A percentile compares a stretch with the other conserved stretches of the same genome.
These are phyloP conservation scores for Drosophila arawakana DNA, from an alignment of 1,140 invertebrate genomes.

Conservation along the genomic window DNA sequence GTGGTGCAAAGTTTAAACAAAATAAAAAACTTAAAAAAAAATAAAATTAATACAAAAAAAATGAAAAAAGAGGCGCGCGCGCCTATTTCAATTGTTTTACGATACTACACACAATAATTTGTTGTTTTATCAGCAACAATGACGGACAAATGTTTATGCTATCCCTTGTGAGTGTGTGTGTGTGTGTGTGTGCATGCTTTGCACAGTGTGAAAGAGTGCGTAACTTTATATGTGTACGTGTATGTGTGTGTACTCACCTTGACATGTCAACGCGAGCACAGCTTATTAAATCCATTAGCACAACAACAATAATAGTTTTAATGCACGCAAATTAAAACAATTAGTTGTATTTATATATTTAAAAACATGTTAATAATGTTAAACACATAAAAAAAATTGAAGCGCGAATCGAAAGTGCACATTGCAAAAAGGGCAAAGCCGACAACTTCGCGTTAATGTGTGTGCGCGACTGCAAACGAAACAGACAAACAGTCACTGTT, in stretches of 20 bases:
- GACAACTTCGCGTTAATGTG: no score
- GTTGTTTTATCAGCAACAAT: conserved; percentile 62
- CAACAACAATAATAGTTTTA: conserved; percentile 39
- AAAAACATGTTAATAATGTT: conserved; percentile 17
- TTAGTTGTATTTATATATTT: conserved; percentile 52
- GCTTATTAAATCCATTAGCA: conserved; percentile 66
- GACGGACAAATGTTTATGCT: conserved; percentile 45
- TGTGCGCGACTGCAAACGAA: conserved; percentile 16
- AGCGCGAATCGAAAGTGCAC: conserved; percentile 61
- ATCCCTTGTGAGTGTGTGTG: neutral
- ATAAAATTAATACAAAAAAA: conserved; percentile 22
- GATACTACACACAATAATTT: conserved; percentile 49
- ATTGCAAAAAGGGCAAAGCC: conserved; percentile 40
- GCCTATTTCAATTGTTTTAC: conserved; percentile 64
- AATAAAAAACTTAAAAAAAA: conserved; percentile 22
- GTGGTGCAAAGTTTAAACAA: conserved; percentile 65
- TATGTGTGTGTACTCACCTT: conserved; percentile 59
- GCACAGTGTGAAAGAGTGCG: conserved; percentile 21
- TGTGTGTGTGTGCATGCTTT: conserved; percentile 26
- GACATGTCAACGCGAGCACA: conserved; percentile 62
- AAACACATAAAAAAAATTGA: conserved; percentile 2
- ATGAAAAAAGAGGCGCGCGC: conserved; percentile 49
- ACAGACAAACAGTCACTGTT: conserved; percentile 8
- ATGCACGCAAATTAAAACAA: conserved; percentile 64
- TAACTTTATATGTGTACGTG: conserved; percentile 26